Base-by-base conservation (phyloP, 2,113 vertebrate genomes). In the Puffinus mauretanicus region DNA sequence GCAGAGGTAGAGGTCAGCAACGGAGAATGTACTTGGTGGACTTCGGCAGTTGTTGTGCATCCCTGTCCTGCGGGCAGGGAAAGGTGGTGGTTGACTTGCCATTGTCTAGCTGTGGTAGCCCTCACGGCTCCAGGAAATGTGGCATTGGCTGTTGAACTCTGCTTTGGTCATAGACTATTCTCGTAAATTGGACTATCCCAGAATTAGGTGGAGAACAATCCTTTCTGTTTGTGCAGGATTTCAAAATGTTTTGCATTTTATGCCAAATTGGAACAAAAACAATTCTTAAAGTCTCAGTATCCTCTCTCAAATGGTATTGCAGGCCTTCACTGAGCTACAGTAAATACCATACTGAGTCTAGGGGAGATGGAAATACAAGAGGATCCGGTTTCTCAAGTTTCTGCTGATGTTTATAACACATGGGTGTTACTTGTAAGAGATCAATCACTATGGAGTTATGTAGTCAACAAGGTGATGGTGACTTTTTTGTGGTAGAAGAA, bases 351-450 rank as follows among this genome's bases (percentile, higher is more conserved):
- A n/a, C 54, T n/a, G 70, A 60, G 81, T 83, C 60, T 76, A 92
- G 87, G 93, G 86, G 79, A 88, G 92, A 84, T 82, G 70, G 81
- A 89, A 90, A 51, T 64, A 36, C 44, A 34, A 73, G 91, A 91
- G 55, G 91, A 96, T 96, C 96, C 3, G 12, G 72, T 97, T 97
- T 94, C 88, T 87, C 86, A 42, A 20, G 77, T 96, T 97, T 89
- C 77, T 92, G 81, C 90, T 95, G 95, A 88, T 94, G 94, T 95
- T 96, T 94, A 21, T 96, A 94, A 90, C 94, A 96, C 72, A 66
- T 65, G 90, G 78, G 76, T 71, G 65, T 97, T 93, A 32, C 76
- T 95, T 79, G 81, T 71, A 40, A 15, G 88, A 92, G 91, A 95
- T 96, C 26, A 16, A 13, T 98, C 91, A n/a, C 49, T 93, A 26